phyloP scores from a whole-genome alignment of 2,888 invertebrate genomes.

The Sesamia inferens region DNA sequence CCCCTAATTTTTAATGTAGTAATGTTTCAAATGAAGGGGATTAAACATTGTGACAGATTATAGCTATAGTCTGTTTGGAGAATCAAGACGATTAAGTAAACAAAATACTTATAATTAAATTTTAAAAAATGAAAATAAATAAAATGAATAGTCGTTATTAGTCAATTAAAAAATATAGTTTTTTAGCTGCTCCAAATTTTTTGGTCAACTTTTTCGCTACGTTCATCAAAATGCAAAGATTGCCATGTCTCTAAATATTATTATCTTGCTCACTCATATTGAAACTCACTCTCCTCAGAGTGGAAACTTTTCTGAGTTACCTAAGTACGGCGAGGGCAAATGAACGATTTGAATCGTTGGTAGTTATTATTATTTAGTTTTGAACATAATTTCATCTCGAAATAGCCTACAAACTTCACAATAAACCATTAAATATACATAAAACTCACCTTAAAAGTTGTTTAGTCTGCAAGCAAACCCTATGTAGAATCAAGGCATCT shows the following conservation, averaged over 20 bases:
- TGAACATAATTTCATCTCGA: neutral
- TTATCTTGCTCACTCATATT: neutral
- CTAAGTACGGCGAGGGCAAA: too few species aligned
- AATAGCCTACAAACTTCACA: neutral
- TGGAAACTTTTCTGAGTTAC: neutral
- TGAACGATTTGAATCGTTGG: neutral
- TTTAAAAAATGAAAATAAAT: too few species aligned
- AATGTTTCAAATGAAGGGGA: neutral
- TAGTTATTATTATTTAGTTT: neutral
- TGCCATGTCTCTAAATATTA: neutral
- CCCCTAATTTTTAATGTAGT: neutral
- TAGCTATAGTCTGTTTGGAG: neutral
- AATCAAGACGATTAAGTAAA: neutral
- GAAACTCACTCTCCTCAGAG: too few species aligned
- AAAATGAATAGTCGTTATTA: too few species aligned
- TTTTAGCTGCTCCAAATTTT: too few species aligned
- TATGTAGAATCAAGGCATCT: conserved; percentile 97
- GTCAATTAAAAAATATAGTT: too few species aligned
- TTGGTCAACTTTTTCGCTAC: neutral
- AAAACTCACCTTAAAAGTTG: conserved; percentile 92
- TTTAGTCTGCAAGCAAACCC: conserved; percentile 97
- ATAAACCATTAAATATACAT: neutral
- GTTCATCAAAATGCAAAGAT: neutral
- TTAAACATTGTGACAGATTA: neutral
- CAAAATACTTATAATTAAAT: neutral